Evolutionary conservation across 1,140 invertebrate species (phyloP).

Genomic region (Dendrolimus kikuchii): DNA sequence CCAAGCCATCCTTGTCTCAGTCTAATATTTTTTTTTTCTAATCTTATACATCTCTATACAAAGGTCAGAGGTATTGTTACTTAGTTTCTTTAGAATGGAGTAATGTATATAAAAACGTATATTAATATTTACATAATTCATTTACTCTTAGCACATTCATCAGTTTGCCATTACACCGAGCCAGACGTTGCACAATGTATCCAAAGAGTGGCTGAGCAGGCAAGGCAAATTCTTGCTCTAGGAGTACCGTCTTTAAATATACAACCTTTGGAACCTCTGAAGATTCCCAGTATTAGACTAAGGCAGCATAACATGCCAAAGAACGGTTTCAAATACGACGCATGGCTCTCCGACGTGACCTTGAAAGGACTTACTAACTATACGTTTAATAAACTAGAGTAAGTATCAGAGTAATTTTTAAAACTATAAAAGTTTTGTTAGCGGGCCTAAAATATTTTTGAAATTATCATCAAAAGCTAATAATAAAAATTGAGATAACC

Average conservation of each 20-base stretch:
- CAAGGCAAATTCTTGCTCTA: conserved; percentile 37
- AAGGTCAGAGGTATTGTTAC: too few species aligned
- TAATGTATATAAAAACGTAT: neutral
- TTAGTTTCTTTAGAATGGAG: neutral
- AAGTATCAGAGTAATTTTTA: conserved; percentile 25
- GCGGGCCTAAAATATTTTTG: too few species aligned
- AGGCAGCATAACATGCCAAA: conserved; percentile 55
- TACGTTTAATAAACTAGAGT: conserved; percentile 65
- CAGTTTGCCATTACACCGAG: conserved; percentile 74
- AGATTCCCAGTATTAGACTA: conserved; percentile 52
- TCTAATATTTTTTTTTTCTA: too few species aligned
- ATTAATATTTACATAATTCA: neutral
- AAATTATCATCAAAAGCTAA: too few species aligned
- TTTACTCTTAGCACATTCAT: conserved; percentile 7
- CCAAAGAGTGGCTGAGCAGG: conserved; percentile 65
- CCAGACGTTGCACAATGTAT: conserved; percentile 75
- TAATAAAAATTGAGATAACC: too few species aligned
- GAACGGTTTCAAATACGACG: conserved; percentile 60
- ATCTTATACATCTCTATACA: too few species aligned
- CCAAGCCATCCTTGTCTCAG: too few species aligned
- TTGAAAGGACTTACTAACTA: conserved; percentile 60
- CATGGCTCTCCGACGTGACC: conserved; percentile 58
- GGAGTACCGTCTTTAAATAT: conserved; percentile 51
- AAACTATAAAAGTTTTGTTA: too few species aligned
- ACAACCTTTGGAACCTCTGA: conserved; percentile 53